Evolutionary conservation across 2,797 vertebrate genomes (phyloP), one percentile per base, ranked within the genome.

Genomic region (Catamblyrhynchus diadema): DNA sequence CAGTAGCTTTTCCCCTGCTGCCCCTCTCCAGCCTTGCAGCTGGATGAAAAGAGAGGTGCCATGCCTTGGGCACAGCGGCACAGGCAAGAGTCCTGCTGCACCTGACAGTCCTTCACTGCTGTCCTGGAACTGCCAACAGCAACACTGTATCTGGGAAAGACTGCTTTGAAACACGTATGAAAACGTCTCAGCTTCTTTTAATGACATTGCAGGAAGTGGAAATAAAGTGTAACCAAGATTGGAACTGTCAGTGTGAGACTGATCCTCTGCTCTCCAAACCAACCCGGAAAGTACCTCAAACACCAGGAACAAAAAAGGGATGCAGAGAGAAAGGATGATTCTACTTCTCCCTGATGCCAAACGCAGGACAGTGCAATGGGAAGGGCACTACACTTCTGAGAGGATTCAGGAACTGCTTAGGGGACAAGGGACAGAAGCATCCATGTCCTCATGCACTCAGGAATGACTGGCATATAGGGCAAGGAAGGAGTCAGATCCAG

Each of bases 1-100:
- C 56, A 47, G 42, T 3, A 47, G 61, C 48, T 81, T 60, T 59
- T 48, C 12, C 64, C 23, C 60, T 25, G 30, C 30, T 41, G 39
- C 47, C 28, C 32, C 39, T 35, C 70, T 84, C n/a, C 5, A 5
- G 32, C 48, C 48, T 65, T 1, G 2, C 7, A 22, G 77, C 62
- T 39, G 65, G 8, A 14, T 23, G 54, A 37, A 59, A 61, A 42
- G 53, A 41, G 8, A 65, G 19, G 15, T 82, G 60, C 39, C 14
- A 0, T 7, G 37, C 2, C 1, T 3, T 32, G 67, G 64, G 8
- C 6, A 25, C 33, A 45, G 44, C 1, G 2, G 25, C 0, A 1
- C 33, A 21, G 48, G 30, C 8, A 17, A 17, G 44, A 51, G 42
- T 57, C 54, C 30, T 41, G 8, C 30, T 33, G 64, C 62, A 45